Conservation (phyloP, 2,797 vertebrate genomes). For the Scyliorhinus canicula region DNA sequence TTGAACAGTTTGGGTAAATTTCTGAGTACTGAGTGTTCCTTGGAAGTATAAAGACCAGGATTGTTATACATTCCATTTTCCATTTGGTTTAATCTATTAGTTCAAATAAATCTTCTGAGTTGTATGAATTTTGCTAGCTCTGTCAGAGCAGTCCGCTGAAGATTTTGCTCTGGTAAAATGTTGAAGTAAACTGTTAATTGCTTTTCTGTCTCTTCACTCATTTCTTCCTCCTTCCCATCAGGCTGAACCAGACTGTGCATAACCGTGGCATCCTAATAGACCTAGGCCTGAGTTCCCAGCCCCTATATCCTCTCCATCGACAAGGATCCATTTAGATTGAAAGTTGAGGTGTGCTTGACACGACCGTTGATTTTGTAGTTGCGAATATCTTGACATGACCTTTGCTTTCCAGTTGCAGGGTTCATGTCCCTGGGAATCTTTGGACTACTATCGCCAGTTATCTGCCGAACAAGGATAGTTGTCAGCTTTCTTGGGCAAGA, state of each 20-base stretch:
- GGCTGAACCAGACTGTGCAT: no score
- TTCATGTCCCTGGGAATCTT: neutral
- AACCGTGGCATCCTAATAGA: no score
- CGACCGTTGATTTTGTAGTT: neutral
- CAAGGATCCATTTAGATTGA: no score
- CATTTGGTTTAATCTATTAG: neutral
- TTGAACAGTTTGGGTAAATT: neutral
- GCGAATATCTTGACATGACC: neutral
- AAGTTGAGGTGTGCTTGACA: neutral
- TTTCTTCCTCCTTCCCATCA: no score
- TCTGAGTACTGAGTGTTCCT: neutral
- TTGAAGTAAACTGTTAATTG: no score
- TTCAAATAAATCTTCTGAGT: neutral
- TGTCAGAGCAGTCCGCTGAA: no score
- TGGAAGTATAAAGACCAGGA: no score
- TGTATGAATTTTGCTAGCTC: neutral
- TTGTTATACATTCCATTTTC: neutral
- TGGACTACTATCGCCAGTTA: neutral
- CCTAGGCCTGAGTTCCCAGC: no score
- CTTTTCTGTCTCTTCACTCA: no score
- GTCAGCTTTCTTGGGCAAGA: neutral
- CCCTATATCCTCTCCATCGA: no score
- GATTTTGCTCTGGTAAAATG: no score
- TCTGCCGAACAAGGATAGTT: neutral
- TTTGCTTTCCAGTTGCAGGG: neutral